Conservation (phyloP, 2,113 vertebrate genomes). For the Acrocephalus kingi region DNA sequence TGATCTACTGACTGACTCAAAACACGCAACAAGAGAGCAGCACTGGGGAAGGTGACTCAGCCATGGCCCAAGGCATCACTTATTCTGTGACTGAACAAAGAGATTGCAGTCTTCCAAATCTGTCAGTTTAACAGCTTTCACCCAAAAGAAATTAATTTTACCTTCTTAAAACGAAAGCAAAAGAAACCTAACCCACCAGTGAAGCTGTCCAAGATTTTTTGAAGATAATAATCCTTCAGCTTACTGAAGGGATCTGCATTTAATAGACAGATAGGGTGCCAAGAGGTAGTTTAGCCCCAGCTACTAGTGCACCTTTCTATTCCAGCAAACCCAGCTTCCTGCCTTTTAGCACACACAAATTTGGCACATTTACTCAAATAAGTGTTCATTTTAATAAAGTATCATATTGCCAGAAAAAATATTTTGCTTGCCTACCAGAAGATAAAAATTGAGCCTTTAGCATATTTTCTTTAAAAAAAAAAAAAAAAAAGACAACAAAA, state of each 20-base stretch:
- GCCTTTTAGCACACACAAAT: not conserved
- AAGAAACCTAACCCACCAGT: not conserved
- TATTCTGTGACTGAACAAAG: not conserved
- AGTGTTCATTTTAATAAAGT: not conserved
- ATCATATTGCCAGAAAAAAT: constrained; percentile 15
- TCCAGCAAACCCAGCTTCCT: not conserved
- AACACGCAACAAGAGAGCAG: not conserved
- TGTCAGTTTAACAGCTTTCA: not conserved
- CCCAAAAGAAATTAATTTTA: not conserved
- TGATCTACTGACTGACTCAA: not conserved
- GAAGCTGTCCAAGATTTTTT: not conserved
- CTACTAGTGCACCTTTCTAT: not conserved
- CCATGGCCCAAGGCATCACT: not conserved
- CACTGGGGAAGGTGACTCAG: not conserved
- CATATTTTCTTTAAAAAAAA: not conserved
- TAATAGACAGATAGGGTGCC: not conserved
- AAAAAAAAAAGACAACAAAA: not conserved
- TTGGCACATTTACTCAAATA: not conserved
- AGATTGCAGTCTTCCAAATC: not conserved
- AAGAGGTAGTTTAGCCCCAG: not conserved
- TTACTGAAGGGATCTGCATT: not conserved
- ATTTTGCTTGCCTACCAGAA: constrained; percentile 12
- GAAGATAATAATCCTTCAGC: not conserved
- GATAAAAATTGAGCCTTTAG: constrained; percentile 9
- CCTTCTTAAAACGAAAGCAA: not conserved